Conservation (phyloP, 2,797 vertebrate species). For the Vultur gryphus region DNA sequence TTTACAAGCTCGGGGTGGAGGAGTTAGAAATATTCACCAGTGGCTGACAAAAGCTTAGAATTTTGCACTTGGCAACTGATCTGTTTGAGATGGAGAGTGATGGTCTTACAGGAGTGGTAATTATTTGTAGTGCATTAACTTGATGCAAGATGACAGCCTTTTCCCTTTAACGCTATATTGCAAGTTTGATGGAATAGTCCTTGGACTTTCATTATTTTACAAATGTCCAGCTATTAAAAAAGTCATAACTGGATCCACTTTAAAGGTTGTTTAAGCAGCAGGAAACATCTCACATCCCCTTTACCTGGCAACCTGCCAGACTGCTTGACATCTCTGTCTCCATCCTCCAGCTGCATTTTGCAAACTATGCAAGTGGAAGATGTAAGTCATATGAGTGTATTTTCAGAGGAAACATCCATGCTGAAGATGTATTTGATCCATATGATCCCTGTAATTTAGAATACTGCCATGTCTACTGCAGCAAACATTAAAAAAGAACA, state of each 20-base stretch:
- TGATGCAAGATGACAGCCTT: not conserved
- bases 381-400: not conserved
- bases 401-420: not conserved
- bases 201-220: not conserved
- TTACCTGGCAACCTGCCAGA: not conserved
- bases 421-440: not conserved
- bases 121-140: not conserved
- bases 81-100: not conserved
- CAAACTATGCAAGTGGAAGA: not conserved
- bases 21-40: not conserved
- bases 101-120: not conserved
- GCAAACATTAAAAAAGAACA: not conserved
- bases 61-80: not conserved
- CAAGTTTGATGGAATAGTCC: not conserved
- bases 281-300: not conserved
- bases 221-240: not conserved
- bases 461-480: not conserved
- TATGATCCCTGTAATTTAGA: not conserved
- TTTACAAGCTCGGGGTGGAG: not conserved
- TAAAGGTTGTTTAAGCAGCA: not conserved
- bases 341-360: not conserved
- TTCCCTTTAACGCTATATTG: not conserved
- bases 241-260: not conserved
- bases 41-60: not conserved
- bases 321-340: not conserved